phyloP scores from a whole-genome alignment of 2,888 invertebrate genomes.

The Scaptomyza tumidula region DNA sequence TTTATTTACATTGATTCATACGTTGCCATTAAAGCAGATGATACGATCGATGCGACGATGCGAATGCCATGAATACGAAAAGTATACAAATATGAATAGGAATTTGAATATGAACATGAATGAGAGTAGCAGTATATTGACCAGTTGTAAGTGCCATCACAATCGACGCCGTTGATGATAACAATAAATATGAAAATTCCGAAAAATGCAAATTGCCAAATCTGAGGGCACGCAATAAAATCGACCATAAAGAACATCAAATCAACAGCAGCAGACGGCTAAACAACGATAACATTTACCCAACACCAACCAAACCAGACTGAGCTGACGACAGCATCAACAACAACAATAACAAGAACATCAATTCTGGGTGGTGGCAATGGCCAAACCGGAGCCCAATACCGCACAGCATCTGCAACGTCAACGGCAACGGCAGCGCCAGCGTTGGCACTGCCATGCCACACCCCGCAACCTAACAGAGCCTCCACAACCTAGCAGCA shows the following conservation, averaged over 20 bases:
- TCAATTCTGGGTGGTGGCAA: constrained; percentile 56
- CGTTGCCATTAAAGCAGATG: constrained; percentile 22
- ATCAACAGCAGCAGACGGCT: constrained; percentile 52
- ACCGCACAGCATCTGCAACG: constrained; percentile 58
- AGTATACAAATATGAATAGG: constrained; percentile 30
- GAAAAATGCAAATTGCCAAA: constrained; percentile 67
- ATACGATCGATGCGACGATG: constrained; percentile 19
- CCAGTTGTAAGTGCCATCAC: constrained; percentile 41
- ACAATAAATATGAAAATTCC: constrained; percentile 69
- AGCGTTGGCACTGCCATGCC: constrained; percentile 20
- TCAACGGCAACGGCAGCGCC: constrained; percentile 14
- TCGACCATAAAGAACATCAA: constrained; percentile 67
- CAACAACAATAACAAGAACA: constrained; percentile 29
- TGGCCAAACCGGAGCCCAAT: constrained; percentile 44
- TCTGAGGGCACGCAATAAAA: constrained; percentile 65
- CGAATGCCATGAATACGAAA: constrained; percentile 41
- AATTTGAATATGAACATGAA: constrained; percentile 19
- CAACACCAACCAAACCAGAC: constrained; percentile 14
- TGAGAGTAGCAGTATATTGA: constrained; percentile 41
- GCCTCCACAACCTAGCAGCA: constrained; percentile 35
- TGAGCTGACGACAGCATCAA: constrained; percentile 31
- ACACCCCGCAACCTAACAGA: constrained; percentile 21
- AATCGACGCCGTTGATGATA: constrained; percentile 51
- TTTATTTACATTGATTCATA: constrained; percentile 15
- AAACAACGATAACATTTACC: constrained; percentile 50